Evolutionary conservation across 2,888 invertebrate genomes (phyloP), one percentile per base, ranked within the genome.

Genomic region (Tetropium fuscum): DNA sequence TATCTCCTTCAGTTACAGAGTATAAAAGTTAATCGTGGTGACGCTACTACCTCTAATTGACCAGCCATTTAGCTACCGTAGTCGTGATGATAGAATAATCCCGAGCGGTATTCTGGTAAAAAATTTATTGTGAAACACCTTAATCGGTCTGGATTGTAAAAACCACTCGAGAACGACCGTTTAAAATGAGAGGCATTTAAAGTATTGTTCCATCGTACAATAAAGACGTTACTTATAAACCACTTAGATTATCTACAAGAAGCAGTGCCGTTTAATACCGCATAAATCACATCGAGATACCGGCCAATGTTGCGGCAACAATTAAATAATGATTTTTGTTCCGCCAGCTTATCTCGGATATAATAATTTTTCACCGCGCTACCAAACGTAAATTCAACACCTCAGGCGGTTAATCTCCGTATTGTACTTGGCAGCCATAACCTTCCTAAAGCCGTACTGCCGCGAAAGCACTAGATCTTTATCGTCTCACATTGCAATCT

Each of bases 401-500:
- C 34, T 2, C 13, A 40, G 51, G 25, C 51, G 38, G 6, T 25
- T 27, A 27, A 51, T 40, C 38, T 25, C 32, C 10, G 54, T 38
- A 44, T 44, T 54, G 54, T 54, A 45, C 44, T 54, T 36, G 11
- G 15, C 53, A 30, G 38, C 54, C 54, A 54, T 54, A 18, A 54
- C 54, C 54, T 54, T 44, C 44, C 44, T 10, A n/a, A 44, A 34
- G 34, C 25, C 27, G 36, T 40, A 44, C 27, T 27, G 51, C 40
- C 10, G 25, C 25, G 40, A 40, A 18, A 15, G 40, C n/a, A 20
- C 13, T 13, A 36, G 53, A 58, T 61, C 20, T 41, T 61, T 58
- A 61, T 61, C 61, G 58, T 18, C 54, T 58, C 61, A 53, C 57
- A 53, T 32, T 11, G 51, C 61, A 61, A 58, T 61, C 61, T 61